Base-by-base conservation (phyloP, 2,888 invertebrate genomes). In the Oxyteleia sp. region DNA sequence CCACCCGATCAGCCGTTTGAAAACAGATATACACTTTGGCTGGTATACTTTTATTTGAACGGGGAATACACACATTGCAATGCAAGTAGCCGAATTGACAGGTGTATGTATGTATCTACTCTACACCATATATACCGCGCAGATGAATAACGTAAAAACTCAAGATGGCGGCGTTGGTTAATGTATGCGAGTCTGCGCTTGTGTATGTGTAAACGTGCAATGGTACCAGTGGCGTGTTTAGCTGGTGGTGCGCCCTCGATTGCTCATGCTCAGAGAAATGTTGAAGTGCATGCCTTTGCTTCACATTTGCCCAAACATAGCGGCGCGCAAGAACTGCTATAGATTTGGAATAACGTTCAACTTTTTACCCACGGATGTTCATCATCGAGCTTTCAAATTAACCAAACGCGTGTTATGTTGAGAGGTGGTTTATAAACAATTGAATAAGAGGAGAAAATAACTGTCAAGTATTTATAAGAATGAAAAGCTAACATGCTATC, bases 291-390 rank as follows among this genome's bases (percentile, higher is more conserved):
- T 43, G 23, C 23, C 51, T 51, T 66, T 66, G 32, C 53, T n/a
- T 18, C 10, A 68, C 15, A 43, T 55, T 68, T 68, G 43, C 16
- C 68, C 53, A 53, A 68, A 68, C 43, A 68, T 68, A 55, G 55
- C 68, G 15, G 29, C 13, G 11, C 7, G 11, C 18, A 15, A 15
- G 51, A 10, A 47, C n/a, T 23, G 11, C 20, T 20, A 47, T 47
- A 32, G 32, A 53, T 53, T 15, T 32, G 0, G 94, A 95, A 10
- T 93, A 96, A 15, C 97, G 98, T 93, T 94, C 94, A 23, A 94
- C 94, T 43, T 93, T 96, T 41, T 98, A 51, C 51, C 51, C 23
- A 23, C 23, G 49, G n/a, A 23, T 49, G 49, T 38, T 20, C 20
- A 23, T 49, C 23, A 23, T 23, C 49, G 23, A 49, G n/a, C 49